These are phyloP conservation scores for Macquaria ambigua DNA, from an alignment of 2,113 vertebrate species.

Conservation along the genomic window DNA sequence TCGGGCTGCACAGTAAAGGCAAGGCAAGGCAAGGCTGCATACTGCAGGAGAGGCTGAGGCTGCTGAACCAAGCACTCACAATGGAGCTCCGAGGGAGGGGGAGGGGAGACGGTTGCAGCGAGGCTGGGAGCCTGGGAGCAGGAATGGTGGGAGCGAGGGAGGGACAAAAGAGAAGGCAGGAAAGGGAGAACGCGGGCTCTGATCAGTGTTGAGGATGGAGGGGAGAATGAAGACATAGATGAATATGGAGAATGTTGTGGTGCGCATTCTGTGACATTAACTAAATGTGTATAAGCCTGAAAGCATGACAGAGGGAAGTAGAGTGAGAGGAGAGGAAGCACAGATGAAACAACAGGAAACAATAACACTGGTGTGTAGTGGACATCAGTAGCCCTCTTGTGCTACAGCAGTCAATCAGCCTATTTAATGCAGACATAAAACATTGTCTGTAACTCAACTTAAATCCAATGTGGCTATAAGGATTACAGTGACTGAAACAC, in stretches of 20 bases:
- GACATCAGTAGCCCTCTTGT: conserved; percentile 3
- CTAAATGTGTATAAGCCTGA: conserved; percentile 18
- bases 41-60: conserved; percentile 79
- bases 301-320: conserved; percentile 21
- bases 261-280: conserved; percentile 33
- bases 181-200: conserved; percentile 41
- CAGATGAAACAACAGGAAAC: conserved; percentile 39
- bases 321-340: conserved; percentile 22
- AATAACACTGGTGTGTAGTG: conserved; percentile 36
- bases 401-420: conserved; percentile 28
- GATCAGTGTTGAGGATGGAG: conserved; percentile 52
- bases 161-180: conserved; percentile 70
- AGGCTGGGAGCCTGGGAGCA: conserved; percentile 66
- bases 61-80: conserved; percentile 79
- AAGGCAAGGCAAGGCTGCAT: conserved; percentile 61
- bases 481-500: neutral
- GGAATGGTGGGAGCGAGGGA: conserved; percentile 69
- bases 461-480: neutral
- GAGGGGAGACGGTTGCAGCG: conserved; percentile 64
- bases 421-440: conserved; percentile 21
- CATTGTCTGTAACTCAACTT: neutral
- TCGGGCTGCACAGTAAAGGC: conserved; percentile 60
- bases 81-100: conserved; percentile 70
- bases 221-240: conserved; percentile 32
- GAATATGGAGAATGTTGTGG: conserved; percentile 14